Base-by-base conservation (phyloP, 2,113 vertebrate species). In the Tapirus terrestris region DNA sequence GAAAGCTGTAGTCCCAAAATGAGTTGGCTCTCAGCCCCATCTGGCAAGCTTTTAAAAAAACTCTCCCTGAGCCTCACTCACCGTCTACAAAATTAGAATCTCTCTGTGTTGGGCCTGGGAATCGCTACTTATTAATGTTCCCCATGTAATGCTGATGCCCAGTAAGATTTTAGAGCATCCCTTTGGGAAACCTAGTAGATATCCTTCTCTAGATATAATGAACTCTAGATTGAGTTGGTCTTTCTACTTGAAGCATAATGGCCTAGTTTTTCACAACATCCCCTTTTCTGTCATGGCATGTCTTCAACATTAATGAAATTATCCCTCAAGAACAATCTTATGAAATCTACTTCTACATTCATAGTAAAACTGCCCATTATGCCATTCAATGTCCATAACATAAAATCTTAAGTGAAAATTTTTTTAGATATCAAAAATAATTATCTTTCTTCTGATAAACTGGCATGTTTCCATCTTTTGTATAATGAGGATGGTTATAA, bases 391-490 rank as follows among this genome's bases (percentile, higher is more conserved):
- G 45, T 60, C 81, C 10, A 72, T 76, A 39, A 58, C 79, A 68
- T 27, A 68, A 97, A 82, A 72, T 82, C 17, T 51, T 65, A 11
- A 89, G 13, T 75, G 20, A 86, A 36, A 81, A n/a, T 33, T 79
- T 93, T 94, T 93, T 93, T 45, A 91, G 39, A 75, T 56, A 93
- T 90, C 16, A 73, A 94, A 94, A 72, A 67, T 93, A 90, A 73
- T 53, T 83, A 51, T 63, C 27, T 75, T 84, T 94, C 31, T 92
- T 60, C 60, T 89, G 79, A 61, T 76, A 82, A 58, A 94, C 72
- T 58, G 77, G 21, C 8, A 39, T 76, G 39, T 68, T 85, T 92
- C 76, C 43, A 63, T 18, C 5, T 94, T 88, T 85, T 95, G 56
- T 60, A 56, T 92, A 91, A 83, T 51, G 16, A 85, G 27, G 29